Conservation (phyloP, 1,140 invertebrate genomes). For the Grapholita molesta region DNA sequence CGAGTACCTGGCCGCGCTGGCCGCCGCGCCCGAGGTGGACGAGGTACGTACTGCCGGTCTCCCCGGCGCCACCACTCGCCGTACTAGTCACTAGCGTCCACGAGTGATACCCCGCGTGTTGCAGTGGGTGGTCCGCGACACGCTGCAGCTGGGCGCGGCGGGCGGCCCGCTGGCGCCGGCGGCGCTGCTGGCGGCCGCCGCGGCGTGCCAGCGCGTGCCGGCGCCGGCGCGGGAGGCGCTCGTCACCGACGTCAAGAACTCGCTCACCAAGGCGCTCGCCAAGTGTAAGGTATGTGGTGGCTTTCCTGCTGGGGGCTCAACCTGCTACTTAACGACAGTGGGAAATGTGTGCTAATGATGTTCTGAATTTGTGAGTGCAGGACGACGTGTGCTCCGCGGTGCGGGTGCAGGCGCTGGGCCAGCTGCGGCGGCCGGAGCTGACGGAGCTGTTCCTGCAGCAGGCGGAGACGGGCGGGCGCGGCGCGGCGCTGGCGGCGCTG, state of each 20-base stretch:
- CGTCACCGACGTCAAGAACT: constrained; percentile 17
- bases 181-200: constrained; percentile 29
- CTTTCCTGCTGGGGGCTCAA: too few relatives aligned
- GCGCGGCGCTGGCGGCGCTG: constrained; percentile 22
- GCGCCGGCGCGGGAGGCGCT: constrained; percentile 1
- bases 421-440: constrained; percentile 39
- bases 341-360: too few relatives aligned
- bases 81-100: too few relatives aligned
- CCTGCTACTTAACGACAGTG: too few relatives aligned
- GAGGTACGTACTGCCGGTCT: too few relatives aligned
- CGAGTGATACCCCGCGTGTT: too few relatives aligned
- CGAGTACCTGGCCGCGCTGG: constrained; percentile 28
- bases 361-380: too few relatives aligned
- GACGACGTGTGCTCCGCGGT: constrained; percentile 34
- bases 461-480: constrained; percentile 28
- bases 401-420: constrained; percentile 40
- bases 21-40: constrained; percentile 25
- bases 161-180: constrained; percentile 24
- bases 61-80: too few relatives aligned
- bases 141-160: constrained; percentile 21
- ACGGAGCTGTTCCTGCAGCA: constrained; percentile 36
- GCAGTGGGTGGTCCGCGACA: constrained; percentile 21
- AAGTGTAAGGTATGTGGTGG: constrained; percentile 31
- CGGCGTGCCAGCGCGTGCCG: constrained; percentile 2
- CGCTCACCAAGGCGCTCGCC: constrained; percentile 21